phyloP scores from a whole-genome alignment of 1,140 invertebrate genomes.

The Atopsyche davidsoni region DNA sequence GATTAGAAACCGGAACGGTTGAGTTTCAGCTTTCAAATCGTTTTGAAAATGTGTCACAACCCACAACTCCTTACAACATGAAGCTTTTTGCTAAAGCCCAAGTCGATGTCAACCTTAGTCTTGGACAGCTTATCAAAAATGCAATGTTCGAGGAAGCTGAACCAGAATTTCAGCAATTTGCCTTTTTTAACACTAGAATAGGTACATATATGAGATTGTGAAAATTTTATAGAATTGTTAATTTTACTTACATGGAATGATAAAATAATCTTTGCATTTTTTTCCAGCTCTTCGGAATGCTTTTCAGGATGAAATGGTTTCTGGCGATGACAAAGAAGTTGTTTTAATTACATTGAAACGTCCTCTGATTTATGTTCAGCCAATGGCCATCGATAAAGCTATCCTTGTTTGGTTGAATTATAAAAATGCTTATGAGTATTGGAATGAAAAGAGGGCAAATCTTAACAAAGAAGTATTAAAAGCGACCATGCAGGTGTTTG shows the following conservation, averaged over 20 bases:
- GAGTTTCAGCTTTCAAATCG: slow-evolving; percentile 91
- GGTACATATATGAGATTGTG: no score
- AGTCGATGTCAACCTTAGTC: slow-evolving; percentile 88
- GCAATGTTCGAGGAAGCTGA: slow-evolving; percentile 94
- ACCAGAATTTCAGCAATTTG: slow-evolving; percentile 93
- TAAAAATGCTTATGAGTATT: slow-evolving; percentile 98
- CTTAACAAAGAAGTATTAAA: slow-evolving; percentile 81
- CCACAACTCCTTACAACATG: slow-evolving; percentile 57
- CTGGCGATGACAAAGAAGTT: slow-evolving; percentile 87
- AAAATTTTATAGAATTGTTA: no score
- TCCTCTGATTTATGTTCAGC: slow-evolving; percentile 92
- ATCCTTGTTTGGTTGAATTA: slow-evolving; percentile 98
- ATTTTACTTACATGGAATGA: no score
- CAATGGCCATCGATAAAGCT: slow-evolving; percentile 91
- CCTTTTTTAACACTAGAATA: slow-evolving; percentile 94
- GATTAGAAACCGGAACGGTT: slow-evolving; percentile 86
- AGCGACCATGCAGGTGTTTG: slow-evolving; percentile 70
- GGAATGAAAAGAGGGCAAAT: slow-evolving; percentile 90
- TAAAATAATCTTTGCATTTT: no score
- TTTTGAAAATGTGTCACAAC: slow-evolving; percentile 78
- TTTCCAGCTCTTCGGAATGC: slow-evolving; percentile 63
- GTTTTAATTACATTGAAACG: slow-evolving; percentile 86
- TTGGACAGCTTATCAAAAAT: slow-evolving; percentile 90
- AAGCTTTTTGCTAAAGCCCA: slow-evolving; percentile 91
- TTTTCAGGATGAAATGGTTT: slow-evolving; percentile 85